phyloP scores from a whole-genome alignment of 2,113 vertebrate species.

The Crocuta crocuta region DNA sequence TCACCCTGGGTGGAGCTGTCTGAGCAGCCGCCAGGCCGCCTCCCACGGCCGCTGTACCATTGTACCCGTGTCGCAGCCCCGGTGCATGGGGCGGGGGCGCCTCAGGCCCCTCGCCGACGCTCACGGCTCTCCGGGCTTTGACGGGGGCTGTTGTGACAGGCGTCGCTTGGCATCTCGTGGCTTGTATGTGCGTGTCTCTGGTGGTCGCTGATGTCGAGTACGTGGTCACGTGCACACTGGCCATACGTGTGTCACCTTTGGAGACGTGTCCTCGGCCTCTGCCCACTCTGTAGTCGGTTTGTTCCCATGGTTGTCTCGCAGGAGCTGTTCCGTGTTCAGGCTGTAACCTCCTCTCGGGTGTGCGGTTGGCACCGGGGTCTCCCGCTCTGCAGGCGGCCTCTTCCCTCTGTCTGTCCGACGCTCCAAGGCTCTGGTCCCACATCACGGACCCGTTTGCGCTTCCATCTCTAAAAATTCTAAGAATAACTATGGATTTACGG shows the following conservation, averaged over 20 bases:
- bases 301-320: neutral
- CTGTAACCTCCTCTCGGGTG: neutral
- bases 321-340: neutral
- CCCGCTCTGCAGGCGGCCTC: neutral
- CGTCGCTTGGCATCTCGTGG: neutral
- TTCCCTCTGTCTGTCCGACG: neutral
- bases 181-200: neutral
- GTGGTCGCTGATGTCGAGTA: neutral
- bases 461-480: no score
- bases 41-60: neutral
- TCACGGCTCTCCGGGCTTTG: no score
- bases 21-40: neutral
- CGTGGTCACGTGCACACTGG: neutral
- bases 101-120: fast-evolving
- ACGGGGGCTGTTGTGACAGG: neutral
- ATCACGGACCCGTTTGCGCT: neutral
- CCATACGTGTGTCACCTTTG: neutral
- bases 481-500: neutral
- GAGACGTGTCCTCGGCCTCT: neutral
- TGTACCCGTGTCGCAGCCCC: no score
- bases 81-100: neutral
- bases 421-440: neutral
- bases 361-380: neutral
- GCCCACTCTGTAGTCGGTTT: neutral
- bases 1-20: neutral